These are phyloP conservation scores for Balaeniceps rex DNA, from an alignment of 2,113 vertebrate species.

Conservation along the genomic window DNA sequence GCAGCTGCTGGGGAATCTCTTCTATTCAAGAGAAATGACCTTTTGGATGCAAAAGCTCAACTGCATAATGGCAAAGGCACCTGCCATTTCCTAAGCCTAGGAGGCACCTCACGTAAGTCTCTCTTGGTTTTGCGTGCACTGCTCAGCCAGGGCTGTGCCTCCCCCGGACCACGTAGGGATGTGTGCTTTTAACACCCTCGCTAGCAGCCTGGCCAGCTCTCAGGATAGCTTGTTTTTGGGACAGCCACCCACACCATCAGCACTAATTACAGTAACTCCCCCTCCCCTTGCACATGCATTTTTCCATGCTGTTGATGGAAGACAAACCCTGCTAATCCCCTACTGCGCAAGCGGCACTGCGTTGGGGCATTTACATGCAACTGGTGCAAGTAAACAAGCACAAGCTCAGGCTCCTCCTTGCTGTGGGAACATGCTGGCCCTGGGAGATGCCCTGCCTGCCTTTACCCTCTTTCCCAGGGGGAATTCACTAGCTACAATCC, in stretches of 20 bases:
- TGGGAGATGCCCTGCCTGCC: not conserved
- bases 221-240: not conserved
- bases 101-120: not conserved
- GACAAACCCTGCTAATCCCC: not conserved
- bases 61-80: not conserved
- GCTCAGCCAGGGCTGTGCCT: not conserved
- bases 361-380: not conserved
- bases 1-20: not conserved
- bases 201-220: not conserved
- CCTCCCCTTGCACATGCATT: not conserved
- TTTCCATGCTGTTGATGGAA: not conserved
- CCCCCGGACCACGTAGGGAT: rapidly evolving
- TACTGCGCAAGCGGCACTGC: not conserved
- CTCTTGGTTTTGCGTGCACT: not conserved
- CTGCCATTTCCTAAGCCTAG: not conserved
- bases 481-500: not conserved
- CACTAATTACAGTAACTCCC: not conserved
- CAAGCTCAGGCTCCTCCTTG: not conserved
- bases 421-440: rapidly evolving
- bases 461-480: conserved; percentile 10
- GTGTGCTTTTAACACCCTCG: rapidly evolving
- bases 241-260: not conserved
- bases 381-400: not conserved
- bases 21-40: not conserved
- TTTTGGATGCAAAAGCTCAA: not conserved